Base-by-base conservation (phyloP, 2,113 vertebrate species). In the Proterorhinus semilunaris region DNA sequence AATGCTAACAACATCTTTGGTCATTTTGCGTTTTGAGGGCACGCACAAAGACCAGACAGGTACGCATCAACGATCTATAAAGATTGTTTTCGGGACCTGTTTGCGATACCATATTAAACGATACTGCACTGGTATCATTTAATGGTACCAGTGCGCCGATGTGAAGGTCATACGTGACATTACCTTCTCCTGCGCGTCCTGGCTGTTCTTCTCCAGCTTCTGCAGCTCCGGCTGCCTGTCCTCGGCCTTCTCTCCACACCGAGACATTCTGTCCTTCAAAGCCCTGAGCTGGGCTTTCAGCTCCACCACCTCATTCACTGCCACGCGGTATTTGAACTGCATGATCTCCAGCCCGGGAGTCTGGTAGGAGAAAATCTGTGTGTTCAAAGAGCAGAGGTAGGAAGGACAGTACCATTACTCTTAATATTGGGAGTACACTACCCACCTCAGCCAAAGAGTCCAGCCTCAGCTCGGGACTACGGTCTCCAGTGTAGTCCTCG, bases 261-360 rank as follows among this genome's bases (percentile, higher is more conserved):
- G 93, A 72, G 94, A 94, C 52, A 96, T 94, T 82, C 93, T 94
- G 65, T 98, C 95, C 68, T 94, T 95, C 72, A 96, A 93, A 70
- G 88, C 87, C 88, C 96, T 98, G 65, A 99, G 89, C 90, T 98
- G 96, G 0, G 94, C 93, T 86, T 98, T 98, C 54, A 99, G 93
- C 79, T 97, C 96, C 11, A 98, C 96, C 78, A 98, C 96, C 81
- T 99, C 97, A 0, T 94, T 97, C 69, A 98, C 95, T 0, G 97
- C 97, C 72, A 99, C 94, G 68, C 95, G 93, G 79, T 98, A 99
- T 87, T 99, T 99, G 87, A 95, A 96, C 71, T 98, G 96, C n/a
- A 99, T 86, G 72, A 98, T 95, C 88, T 98, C 96, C 59, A 97
- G 86, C 61, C 95, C 95, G 4, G 95, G 94, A 7, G 93, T 91